These are phyloP conservation scores for Corvus cornix DNA, from an alignment of 2,113 vertebrate species.

Conservation along the genomic window DNA sequence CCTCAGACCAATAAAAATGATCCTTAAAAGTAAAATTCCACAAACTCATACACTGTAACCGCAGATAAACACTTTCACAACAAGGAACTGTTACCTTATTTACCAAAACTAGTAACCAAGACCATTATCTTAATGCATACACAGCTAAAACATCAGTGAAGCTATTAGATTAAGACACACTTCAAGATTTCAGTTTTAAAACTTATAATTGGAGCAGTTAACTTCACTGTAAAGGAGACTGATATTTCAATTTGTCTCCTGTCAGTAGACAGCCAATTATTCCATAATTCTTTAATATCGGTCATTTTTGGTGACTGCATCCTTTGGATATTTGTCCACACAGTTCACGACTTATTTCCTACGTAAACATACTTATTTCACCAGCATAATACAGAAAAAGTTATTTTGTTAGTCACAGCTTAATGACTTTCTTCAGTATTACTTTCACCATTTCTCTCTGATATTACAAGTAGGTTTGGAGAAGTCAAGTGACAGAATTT, in stretches of 20 bases:
- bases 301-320: neutral
- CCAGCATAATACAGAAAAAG: neutral
- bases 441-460: neutral
- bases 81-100: neutral
- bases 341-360: neutral
- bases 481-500: neutral
- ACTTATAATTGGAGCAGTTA: neutral
- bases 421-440: neutral
- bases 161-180: neutral
- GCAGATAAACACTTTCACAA: neutral
- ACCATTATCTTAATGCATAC: neutral
- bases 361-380: neutral
- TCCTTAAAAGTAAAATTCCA: neutral
- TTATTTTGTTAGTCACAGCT: neutral
- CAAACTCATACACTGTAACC: neutral
- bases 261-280: neutral
- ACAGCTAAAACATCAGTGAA: neutral
- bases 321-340: neutral
- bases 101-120: neutral
- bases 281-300: neutral
- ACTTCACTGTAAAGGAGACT: neutral
- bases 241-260: neutral
- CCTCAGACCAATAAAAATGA: neutral
- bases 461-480: neutral
- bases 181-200: neutral